Percentiles rank a stretch among this genome's conserved stretches.
Evolutionary conservation across 2,113 vertebrate genomes (phyloP).

Genomic region (Forbesichthys agassizii): DNA sequence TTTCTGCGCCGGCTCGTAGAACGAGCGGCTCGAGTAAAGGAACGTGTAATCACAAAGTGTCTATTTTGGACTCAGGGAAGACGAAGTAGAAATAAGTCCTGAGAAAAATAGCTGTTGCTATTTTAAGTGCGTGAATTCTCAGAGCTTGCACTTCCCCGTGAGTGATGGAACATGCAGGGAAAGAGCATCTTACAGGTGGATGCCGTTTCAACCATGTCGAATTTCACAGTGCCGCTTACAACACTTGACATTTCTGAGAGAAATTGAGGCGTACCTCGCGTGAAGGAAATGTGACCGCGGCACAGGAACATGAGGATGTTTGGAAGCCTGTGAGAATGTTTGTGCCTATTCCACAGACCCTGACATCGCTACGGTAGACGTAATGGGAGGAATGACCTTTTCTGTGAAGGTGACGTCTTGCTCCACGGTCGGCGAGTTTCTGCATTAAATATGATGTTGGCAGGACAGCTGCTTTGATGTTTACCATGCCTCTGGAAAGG

Average conservation of each 20-base stretch:
- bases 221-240: constrained; percentile 8
- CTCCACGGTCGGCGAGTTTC: constrained; percentile 51
- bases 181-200: constrained; percentile 14
- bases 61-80: constrained; percentile 23
- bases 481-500: constrained; percentile 31
- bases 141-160: constrained; percentile 20
- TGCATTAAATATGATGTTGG: constrained; percentile 67
- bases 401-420: constrained; percentile 63
- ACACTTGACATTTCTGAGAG: constrained; percentile 39
- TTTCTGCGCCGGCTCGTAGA: background rate
- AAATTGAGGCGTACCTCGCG: constrained; percentile 11
- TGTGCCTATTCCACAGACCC: constrained; percentile 36
- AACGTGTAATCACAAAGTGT: constrained; percentile 25
- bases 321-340: background rate
- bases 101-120: constrained; percentile 19
- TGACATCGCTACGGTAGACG: constrained; percentile 40
- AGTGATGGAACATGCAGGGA: constrained; percentile 15
- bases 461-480: constrained; percentile 53
- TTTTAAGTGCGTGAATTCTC: constrained; percentile 35
- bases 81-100: background rate
- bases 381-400: constrained; percentile 70
- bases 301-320: background rate
- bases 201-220: constrained; percentile 9
- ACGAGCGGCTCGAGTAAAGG: constrained; percentile 11
- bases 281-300: constrained; percentile 16